Conservation (phyloP, 2,113 vertebrate species). For the Forbesichthys papilliferus region DNA sequence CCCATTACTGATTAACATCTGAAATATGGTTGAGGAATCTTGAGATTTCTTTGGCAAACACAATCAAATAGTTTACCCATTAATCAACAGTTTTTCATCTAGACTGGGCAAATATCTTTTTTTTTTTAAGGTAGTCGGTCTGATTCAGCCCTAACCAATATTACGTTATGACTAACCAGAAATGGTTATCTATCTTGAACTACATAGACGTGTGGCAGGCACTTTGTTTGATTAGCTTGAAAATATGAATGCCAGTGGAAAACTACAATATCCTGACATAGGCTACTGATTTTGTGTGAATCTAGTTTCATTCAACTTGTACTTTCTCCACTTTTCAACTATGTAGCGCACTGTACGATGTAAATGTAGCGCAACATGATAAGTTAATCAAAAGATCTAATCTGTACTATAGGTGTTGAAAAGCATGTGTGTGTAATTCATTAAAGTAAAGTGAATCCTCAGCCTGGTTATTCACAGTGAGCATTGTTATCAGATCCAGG, state of each 20-base stretch:
- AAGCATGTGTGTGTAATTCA: no score
- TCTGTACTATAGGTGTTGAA: no score
- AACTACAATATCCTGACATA: conserved; percentile 27
- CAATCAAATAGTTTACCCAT: conserved; percentile 33
- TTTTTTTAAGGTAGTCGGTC: conserved; percentile 19
- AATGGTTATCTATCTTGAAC: neutral
- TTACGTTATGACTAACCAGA: conserved; percentile 6
- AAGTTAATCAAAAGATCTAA: no score
- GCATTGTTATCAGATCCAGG: no score
- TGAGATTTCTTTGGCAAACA: conserved; percentile 52
- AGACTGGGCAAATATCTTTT: conserved; percentile 38
- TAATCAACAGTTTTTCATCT: conserved; percentile 39
- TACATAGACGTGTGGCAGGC: neutral
- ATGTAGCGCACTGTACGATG: no score
- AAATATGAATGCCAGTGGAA: conserved; percentile 35
- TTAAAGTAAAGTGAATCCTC: no score
- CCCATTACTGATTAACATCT: conserved; percentile 66
- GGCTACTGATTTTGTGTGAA: no score
- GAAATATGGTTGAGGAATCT: conserved; percentile 22
- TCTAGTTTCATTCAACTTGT: no score
- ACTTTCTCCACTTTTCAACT: no score
- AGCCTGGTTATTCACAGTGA: no score
- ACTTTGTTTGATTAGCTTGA: neutral
- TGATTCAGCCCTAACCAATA: conserved; percentile 2
- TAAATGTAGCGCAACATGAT: no score